A percentile compares a stretch with the other conserved stretches of the same genome.
Conservation (phyloP, 37 sponge, comb jelly and placozoan species). For the Crambe crambe region DNA sequence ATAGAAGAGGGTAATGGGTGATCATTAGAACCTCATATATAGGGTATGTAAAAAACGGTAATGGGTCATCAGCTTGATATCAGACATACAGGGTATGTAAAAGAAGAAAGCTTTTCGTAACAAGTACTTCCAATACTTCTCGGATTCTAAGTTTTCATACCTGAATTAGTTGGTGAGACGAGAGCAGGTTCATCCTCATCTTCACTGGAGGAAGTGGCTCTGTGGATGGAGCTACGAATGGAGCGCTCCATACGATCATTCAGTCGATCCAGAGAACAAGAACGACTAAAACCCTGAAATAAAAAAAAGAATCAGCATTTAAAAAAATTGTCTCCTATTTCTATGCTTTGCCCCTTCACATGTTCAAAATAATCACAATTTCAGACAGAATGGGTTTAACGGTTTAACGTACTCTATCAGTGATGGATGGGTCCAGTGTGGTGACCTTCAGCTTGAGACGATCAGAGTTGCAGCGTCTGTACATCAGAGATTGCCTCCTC, state of each 20-base stretch:
- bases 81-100: too few relatives aligned
- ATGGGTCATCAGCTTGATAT: too few relatives aligned
- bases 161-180: slow-evolving; percentile 15
- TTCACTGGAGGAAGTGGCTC: slow-evolving; percentile 29
- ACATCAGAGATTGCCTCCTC: slow-evolving; percentile 1
- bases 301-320: not conserved
- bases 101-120: too few relatives aligned
- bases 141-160: not conserved
- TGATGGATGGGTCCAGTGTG: not conserved
- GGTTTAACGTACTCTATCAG: not conserved
- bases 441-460: slow-evolving; percentile 15
- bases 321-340: not conserved
- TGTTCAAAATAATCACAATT: not conserved
- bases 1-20: not conserved
- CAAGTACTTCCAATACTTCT: too few relatives aligned
- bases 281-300: slow-evolving; percentile 24
- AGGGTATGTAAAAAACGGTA: slow-evolving; percentile 7
- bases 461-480: slow-evolving; percentile 9
- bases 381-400: not conserved
- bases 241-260: slow-evolving; percentile 57
- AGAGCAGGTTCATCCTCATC: slow-evolving; percentile 38
- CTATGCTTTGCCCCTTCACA: not conserved
- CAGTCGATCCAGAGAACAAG: slow-evolving; percentile 63
- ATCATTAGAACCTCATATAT: not conserved
- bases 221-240: slow-evolving; percentile 8